These are phyloP conservation scores for Schizotus pectinicornis DNA, from an alignment of 2,888 invertebrate species.

Conservation along the genomic window DNA sequence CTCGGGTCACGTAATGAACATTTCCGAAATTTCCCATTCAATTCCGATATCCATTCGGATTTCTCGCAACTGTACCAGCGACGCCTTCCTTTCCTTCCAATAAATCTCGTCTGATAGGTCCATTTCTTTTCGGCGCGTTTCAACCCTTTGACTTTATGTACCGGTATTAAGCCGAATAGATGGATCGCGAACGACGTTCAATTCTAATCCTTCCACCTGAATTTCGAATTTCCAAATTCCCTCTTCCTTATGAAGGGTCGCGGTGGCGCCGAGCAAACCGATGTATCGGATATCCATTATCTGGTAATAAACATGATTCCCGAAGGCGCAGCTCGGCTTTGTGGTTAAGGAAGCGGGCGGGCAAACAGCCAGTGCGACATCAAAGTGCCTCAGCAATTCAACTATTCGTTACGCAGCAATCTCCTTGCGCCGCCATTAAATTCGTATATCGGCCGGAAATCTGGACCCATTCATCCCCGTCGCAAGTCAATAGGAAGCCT, in stretches of 20 bases:
- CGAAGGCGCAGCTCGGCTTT: conserved; percentile 9
- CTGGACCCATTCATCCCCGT: too few species aligned
- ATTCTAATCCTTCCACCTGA: background rate
- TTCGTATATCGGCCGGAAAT: too few species aligned
- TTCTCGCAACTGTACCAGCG: conserved; percentile 21
- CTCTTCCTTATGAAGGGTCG: conserved; percentile 8
- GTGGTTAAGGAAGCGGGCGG: conserved; percentile 7
- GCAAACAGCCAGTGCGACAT: conserved; percentile 9
- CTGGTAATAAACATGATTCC: conserved; percentile 24
- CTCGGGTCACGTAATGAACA: conserved; percentile 55
- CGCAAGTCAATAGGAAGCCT: background rate
- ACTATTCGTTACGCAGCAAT: conserved; percentile 14
- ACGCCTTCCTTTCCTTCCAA: conserved; percentile 3
- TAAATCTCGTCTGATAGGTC: conserved; percentile 17
- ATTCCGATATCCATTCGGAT: conserved; percentile 46
- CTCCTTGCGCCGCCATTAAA: too few species aligned
- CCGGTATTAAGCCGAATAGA: background rate
- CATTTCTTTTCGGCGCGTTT: conserved; percentile 12
- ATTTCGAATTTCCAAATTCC: conserved; percentile 10
- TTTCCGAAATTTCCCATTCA: conserved; percentile 54
- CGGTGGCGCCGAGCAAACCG: conserved; percentile 16
- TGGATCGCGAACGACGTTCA: too few species aligned
- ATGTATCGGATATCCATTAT: conserved; percentile 25
- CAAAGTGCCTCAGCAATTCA: conserved; percentile 21
- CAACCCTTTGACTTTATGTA: conserved; percentile 15